These are phyloP conservation scores for Passer domesticus DNA, from an alignment of 2,113 vertebrate genomes.

Conservation along the genomic window DNA sequence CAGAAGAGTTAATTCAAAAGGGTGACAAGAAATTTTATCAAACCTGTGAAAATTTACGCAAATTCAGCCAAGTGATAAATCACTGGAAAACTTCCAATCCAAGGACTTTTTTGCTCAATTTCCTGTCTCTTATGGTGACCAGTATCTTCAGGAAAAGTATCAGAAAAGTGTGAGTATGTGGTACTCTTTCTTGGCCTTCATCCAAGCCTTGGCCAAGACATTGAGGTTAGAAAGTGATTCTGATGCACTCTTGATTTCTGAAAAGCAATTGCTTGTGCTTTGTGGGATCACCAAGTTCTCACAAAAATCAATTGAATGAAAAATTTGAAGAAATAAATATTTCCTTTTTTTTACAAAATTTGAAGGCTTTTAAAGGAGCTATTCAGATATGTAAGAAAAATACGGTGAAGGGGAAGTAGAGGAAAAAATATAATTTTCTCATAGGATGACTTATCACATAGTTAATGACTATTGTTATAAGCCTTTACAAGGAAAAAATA, in stretches of 20 bases:
- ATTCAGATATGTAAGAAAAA: not conserved
- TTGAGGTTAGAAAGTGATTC: not conserved
- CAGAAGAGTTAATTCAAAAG: not conserved
- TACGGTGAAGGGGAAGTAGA: fast-evolving
- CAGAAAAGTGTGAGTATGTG: not conserved
- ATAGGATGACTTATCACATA: not conserved
- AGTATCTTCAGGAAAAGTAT: not conserved
- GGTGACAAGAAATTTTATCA: not conserved
- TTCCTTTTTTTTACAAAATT: not conserved
- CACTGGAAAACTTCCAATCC: not conserved
- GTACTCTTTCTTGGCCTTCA: not conserved
- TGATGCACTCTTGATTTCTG: not conserved
- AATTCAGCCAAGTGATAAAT: conserved; percentile 24
- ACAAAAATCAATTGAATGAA: not conserved
- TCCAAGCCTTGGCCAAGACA: not conserved
- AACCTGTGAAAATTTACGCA: conserved; percentile 10
- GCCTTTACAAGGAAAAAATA: not conserved
- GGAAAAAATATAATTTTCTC: not conserved
- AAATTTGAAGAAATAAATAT: not conserved
- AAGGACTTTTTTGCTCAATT: conserved; percentile 15
- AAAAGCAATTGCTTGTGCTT: not conserved
- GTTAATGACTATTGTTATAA: not conserved
- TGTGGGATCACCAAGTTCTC: not conserved
- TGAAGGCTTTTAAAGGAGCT: not conserved
- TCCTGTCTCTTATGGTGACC: not conserved